phyloP scores from a whole-genome alignment of 2,797 vertebrate genomes.

The Salmo trutta region DNA sequence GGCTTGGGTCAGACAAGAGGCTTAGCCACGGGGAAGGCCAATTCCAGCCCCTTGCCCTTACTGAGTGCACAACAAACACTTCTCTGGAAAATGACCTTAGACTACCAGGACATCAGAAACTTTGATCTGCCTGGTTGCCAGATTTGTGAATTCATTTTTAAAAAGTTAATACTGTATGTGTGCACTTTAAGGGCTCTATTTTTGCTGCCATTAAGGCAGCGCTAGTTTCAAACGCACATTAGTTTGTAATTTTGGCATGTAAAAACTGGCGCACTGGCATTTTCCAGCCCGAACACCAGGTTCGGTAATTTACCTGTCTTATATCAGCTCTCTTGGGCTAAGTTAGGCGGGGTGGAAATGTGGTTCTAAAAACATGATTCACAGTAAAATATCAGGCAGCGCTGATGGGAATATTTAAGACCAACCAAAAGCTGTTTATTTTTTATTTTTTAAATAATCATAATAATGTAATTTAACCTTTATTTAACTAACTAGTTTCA shows the following conservation, averaged over 20 bases:
- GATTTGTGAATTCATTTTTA: background rate
- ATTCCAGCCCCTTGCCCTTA: background rate
- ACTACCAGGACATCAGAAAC: background rate
- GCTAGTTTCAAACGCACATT: too few species aligned
- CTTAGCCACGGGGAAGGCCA: slow-evolving; percentile 21
- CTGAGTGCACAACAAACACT: background rate
- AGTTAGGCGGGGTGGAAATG: slow-evolving; percentile 35
- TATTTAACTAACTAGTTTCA: too few species aligned
- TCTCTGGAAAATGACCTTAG: slow-evolving; percentile 22
- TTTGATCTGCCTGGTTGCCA: background rate
- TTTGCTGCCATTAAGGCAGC: too few species aligned
- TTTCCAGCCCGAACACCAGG: too few species aligned
- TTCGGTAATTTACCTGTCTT: too few species aligned
- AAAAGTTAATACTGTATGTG: background rate
- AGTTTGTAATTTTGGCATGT: too few species aligned
- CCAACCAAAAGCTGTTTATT: too few species aligned
- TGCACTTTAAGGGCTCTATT: background rate
- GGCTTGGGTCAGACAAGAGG: slow-evolving; percentile 6
- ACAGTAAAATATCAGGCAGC: too few species aligned
- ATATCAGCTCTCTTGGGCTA: slow-evolving; percentile 10
- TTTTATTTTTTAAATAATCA: too few species aligned
- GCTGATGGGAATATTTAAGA: too few species aligned
- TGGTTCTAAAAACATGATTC: background rate
- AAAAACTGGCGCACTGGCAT: too few species aligned
- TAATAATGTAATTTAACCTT: too few species aligned